A percentile compares a stretch with the other conserved stretches of the same genome.
These are phyloP conservation scores for Cheilosia pagana DNA, from an alignment of 2,888 invertebrate genomes.

Conservation along the genomic window DNA sequence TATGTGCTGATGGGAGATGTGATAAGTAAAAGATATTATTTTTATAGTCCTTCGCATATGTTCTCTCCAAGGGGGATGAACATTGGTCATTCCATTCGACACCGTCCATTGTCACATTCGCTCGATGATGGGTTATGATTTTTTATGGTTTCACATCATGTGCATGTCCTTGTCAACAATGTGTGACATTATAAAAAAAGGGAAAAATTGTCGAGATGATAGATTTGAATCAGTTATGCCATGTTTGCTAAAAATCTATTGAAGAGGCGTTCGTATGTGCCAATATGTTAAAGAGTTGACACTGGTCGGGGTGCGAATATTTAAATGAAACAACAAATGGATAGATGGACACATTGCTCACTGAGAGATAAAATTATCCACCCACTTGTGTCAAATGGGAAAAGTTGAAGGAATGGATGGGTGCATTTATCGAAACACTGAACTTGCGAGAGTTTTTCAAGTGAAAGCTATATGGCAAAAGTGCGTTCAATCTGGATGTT, in stretches of 20 bases:
- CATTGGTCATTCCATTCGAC: slow-evolving; percentile 19
- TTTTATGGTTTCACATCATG: slow-evolving; percentile 42
- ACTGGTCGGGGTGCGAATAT: background rate
- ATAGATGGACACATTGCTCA: slow-evolving; percentile 14
- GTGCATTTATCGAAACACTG: background rate
- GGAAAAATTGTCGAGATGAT: slow-evolving; percentile 11
- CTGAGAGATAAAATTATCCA: background rate
- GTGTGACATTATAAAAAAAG: slow-evolving; percentile 41
- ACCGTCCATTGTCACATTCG: slow-evolving; percentile 15
- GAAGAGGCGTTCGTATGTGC: slow-evolving; percentile 4
- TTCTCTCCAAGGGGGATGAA: slow-evolving; percentile 2
- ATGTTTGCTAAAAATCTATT: slow-evolving; percentile 45
- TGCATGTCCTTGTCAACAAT: slow-evolving; percentile 56
- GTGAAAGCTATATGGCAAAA: background rate
- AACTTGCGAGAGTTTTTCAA: background rate
- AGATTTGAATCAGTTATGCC: slow-evolving; percentile 38
- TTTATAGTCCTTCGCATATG: slow-evolving; percentile 51
- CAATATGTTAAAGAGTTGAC: slow-evolving; percentile 6
- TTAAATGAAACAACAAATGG: slow-evolving; percentile 14
- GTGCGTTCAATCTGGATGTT: background rate
- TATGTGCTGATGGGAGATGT: slow-evolving; percentile 26
- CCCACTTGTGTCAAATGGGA: background rate
- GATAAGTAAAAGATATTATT: slow-evolving; percentile 48
- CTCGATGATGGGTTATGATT: slow-evolving; percentile 43
- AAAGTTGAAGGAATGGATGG: background rate